These are phyloP conservation scores for Cryptoprocta ferox DNA, from an alignment of 2,797 vertebrate genomes.

Conservation along the genomic window DNA sequence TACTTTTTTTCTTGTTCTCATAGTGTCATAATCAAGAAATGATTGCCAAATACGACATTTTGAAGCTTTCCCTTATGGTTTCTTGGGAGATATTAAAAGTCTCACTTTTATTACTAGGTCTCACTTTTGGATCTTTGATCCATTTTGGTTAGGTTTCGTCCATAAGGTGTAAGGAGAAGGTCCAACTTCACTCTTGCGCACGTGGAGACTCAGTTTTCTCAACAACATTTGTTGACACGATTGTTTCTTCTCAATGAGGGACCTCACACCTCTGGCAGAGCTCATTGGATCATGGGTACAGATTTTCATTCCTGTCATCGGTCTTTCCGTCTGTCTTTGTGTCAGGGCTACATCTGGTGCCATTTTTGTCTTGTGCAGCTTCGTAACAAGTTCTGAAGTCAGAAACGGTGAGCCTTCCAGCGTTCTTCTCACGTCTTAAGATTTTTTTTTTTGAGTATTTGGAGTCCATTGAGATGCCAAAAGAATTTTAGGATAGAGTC, in stretches of 20 bases:
- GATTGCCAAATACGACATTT: background rate
- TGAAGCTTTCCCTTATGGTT: rapidly evolving
- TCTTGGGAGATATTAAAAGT: background rate
- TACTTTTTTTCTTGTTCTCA: background rate
- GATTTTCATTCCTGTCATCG: background rate
- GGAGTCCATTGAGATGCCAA: background rate
- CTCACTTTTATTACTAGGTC: background rate
- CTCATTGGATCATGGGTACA: rapidly evolving
- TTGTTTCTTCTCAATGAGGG: rapidly evolving
- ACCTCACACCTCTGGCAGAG: too few relatives aligned
- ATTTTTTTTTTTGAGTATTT: background rate
- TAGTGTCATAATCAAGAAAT: background rate
- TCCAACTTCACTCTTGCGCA: rapidly evolving
- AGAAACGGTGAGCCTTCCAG: background rate
- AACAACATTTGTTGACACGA: background rate
- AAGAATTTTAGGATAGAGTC: background rate
- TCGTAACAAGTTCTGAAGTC: background rate
- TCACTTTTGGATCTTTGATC: too few relatives aligned
- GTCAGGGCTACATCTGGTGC: rapidly evolving
- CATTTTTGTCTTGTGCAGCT: rapidly evolving
- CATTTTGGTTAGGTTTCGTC: background rate
- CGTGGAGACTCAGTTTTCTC: background rate
- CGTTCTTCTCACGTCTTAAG: background rate
- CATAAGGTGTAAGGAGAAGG: background rate
- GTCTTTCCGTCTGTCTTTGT: rapidly evolving